Evolutionary conservation across 2,888 invertebrate species (phyloP).

Genomic region (Glyphotaelius pellucidus): DNA sequence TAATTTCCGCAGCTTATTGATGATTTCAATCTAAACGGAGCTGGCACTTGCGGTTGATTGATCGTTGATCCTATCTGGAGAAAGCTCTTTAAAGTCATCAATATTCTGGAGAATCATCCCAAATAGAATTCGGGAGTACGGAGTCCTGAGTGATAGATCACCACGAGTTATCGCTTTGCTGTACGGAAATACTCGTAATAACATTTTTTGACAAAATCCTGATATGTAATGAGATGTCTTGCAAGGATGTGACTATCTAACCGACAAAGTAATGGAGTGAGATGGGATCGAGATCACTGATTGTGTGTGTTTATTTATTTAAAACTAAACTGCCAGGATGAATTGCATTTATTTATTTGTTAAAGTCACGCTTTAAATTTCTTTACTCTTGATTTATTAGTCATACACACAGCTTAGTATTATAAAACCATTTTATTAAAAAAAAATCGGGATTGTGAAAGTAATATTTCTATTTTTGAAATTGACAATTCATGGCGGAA

Average conservation of each 20-base stretch:
- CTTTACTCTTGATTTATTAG: background rate
- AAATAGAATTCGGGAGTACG: background rate
- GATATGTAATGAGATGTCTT: background rate
- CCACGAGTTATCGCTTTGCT: background rate
- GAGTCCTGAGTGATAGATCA: constrained; percentile 4
- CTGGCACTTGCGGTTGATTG: constrained; percentile 10
- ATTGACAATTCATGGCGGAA: too few species aligned
- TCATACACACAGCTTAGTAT: background rate
- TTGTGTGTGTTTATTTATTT: background rate
- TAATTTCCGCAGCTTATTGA: background rate
- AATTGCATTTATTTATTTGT: too few species aligned
- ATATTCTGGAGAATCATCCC: background rate
- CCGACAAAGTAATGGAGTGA: background rate
- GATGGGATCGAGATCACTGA: background rate
- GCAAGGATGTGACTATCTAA: background rate
- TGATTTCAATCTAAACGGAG: background rate
- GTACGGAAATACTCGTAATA: background rate
- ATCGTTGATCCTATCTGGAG: background rate
- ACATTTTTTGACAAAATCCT: background rate
- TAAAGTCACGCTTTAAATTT: background rate
- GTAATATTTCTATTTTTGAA: too few species aligned
- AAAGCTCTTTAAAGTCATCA: constrained; percentile 17
- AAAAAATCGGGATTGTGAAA: too few species aligned
- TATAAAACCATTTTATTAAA: too few species aligned
- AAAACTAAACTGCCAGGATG: too few species aligned